Base-by-base conservation (phyloP, 2,113 vertebrate genomes). In the Acrocephalus arundinaceus region DNA sequence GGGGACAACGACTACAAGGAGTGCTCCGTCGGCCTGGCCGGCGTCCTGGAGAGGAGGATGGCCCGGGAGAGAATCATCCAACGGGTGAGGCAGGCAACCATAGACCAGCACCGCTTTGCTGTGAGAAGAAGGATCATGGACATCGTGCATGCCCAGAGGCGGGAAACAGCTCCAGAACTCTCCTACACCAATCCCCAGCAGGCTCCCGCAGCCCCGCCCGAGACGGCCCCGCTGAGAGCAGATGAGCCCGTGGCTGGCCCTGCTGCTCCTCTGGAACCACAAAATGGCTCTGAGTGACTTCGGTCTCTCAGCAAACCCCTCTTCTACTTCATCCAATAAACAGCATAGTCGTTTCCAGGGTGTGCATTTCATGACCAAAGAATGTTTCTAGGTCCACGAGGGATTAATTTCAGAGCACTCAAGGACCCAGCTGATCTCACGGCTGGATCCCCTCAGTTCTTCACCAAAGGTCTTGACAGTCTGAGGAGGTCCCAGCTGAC, bases 21-120 rank as follows among this genome's bases (percentile, higher is more conserved):
- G 66, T 2, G 5, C 4, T 1, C 30, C 13, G 1, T 79, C 1
- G 6, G 75, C 41, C 43, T 2, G 8, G 2, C 10, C 0, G 3
- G n/a, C 28, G 15, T 3, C 41, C 57, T 11, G 16, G 19, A 11
- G 3, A 20, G 39, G 13, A n/a, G 39, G 33, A 2, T 3, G 39
- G 14, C 16, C 74, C 2, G 0, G 3, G 6, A 7, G 24, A 2
- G 19, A 0, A 23, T 1, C 10, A 11, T 2, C 20, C 28, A 30
- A 1, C 8, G 6, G 14, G 3, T 6, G 2, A 12, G 4, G 4
- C 8, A 41, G 74, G 28, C 3, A 0, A 10, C 7, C 12, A 39
- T 13, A 0, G 4, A 55, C 4, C 65, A 9, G 15, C 18, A 54
- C 23, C 28, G 0, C 24, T 9, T 3, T 41, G 49, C 20, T 4